A percentile compares a stretch with the other conserved stretches of the same genome.
Evolutionary conservation across 2,888 invertebrate genomes (phyloP).

Genomic region (Drosophila koepferae): DNA sequence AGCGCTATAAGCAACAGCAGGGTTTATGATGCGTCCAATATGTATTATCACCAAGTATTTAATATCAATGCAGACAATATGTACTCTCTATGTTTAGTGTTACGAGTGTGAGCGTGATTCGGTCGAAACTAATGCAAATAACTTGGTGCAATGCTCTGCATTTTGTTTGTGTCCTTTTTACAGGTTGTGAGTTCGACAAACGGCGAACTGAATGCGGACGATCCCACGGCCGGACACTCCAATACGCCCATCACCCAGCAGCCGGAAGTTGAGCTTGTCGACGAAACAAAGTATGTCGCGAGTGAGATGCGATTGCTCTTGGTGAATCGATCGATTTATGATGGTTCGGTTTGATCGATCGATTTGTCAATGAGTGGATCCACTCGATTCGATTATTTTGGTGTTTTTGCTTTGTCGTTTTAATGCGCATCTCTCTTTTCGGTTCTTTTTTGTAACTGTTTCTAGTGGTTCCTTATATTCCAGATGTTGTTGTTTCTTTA

Average conservation of each 20-base stretch:
- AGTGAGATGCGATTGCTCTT: slow-evolving; percentile 19
- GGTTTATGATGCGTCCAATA: slow-evolving; percentile 41
- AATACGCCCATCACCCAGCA: slow-evolving; percentile 98
- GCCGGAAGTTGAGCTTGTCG: slow-evolving; percentile 97
- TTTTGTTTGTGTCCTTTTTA: slow-evolving; percentile 50
- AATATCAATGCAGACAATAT: slow-evolving; percentile 49
- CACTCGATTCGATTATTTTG: slow-evolving; percentile 24
- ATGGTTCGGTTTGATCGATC: slow-evolving; percentile 14
- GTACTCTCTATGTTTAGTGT: slow-evolving; percentile 71
- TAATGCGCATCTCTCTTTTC: slow-evolving; percentile 67
- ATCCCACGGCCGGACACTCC: slow-evolving; percentile 98
- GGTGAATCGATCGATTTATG: slow-evolving; percentile 24
- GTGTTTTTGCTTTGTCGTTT: slow-evolving; percentile 74
- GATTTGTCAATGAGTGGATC: slow-evolving; percentile 14
- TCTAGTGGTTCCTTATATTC: slow-evolving; percentile 80
- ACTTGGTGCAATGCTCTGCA: slow-evolving; percentile 38
- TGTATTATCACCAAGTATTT: slow-evolving; percentile 44
- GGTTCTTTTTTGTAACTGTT: slow-evolving; percentile 66
- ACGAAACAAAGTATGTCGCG: slow-evolving; percentile 97
- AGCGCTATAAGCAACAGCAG: slow-evolving; percentile 30
- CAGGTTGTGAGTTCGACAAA: slow-evolving; percentile 99
- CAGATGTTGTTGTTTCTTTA: slow-evolving; percentile 99
- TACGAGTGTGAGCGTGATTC: slow-evolving; percentile 9
- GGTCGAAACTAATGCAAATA: slow-evolving; percentile 39
- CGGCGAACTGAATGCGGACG: slow-evolving; percentile 97